These are phyloP conservation scores for Drosophila pandora DNA, from an alignment of 1,140 invertebrate genomes.

Conservation along the genomic window DNA sequence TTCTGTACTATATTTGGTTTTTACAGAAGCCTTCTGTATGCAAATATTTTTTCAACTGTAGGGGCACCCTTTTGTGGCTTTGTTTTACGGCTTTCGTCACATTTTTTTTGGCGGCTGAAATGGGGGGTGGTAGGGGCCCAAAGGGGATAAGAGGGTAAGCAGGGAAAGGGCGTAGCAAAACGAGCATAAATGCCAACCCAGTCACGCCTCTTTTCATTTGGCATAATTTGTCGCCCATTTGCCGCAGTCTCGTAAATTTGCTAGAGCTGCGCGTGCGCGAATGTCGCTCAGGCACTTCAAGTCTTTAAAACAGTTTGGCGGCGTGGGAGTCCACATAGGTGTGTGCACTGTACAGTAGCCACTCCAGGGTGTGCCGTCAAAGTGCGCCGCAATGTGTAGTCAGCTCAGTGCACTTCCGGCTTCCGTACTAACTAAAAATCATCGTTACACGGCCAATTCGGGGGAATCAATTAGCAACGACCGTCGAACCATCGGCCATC, in stretches of 20 bases:
- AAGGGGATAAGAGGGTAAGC: not conserved
- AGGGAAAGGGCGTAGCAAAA: conserved; percentile 19
- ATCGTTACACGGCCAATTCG: conserved; percentile 53
- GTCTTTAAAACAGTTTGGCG: conserved; percentile 1
- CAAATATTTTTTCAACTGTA: conserved; percentile 22
- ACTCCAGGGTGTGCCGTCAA: conserved; percentile 17
- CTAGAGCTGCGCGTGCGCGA: conserved; percentile 66
- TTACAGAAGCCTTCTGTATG: not conserved
- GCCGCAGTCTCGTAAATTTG: conserved; percentile 66
- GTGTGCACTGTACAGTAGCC: conserved; percentile 5
- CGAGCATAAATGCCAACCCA: conserved; percentile 70
- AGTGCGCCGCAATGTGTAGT: conserved; percentile 1
- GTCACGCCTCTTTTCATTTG: conserved; percentile 76
- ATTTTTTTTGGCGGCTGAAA: conserved; percentile 33
- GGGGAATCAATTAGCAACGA: conserved; percentile 67
- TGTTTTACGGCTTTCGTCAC: conserved; percentile 54
- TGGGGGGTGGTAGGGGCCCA: not conserved
- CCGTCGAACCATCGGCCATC: conserved; percentile 27
- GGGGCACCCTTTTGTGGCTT: conserved; percentile 4
- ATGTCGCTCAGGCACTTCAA: conserved; percentile 37
- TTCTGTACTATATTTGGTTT: not conserved
- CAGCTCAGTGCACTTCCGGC: conserved; percentile 58
- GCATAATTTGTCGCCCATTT: conserved; percentile 80
- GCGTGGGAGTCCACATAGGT: not conserved
- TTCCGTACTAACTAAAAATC: conserved; percentile 53